These are phyloP conservation scores for Petaurus breviceps DNA, from an alignment of 2,113 vertebrate species.

Conservation along the genomic window DNA sequence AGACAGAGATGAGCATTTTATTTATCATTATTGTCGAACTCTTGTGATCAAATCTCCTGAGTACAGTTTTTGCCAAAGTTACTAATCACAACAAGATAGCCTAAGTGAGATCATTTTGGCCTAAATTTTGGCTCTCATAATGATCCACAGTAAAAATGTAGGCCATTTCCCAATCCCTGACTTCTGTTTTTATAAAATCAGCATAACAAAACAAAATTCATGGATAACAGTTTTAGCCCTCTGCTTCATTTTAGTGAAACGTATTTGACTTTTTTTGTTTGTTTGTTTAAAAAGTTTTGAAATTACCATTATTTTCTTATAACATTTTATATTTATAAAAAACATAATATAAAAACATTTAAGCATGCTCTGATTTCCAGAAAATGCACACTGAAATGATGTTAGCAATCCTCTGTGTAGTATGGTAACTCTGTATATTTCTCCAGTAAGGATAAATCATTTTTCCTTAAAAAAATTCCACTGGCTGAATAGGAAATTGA, in stretches of 20 bases:
- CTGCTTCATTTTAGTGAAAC: neutral
- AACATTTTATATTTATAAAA: neutral
- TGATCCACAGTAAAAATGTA: neutral
- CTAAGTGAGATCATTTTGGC: neutral
- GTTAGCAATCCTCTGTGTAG: neutral
- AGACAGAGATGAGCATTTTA: neutral
- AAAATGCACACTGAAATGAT: neutral
- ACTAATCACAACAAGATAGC: neutral
- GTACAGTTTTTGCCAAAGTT: conserved; percentile 18
- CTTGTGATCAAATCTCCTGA: neutral
- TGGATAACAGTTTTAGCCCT: neutral
- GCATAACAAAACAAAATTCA: neutral
- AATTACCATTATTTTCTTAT: neutral
- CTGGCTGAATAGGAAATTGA: neutral
- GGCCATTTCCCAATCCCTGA: neutral
- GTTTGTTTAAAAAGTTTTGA: neutral
- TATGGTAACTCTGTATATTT: neutral
- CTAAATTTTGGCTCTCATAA: neutral
- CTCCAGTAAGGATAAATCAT: neutral
- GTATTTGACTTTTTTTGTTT: neutral
- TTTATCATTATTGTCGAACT: neutral
- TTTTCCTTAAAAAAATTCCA: neutral
- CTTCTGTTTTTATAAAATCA: neutral
- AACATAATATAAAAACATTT: neutral
- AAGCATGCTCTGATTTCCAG: neutral